phyloP scores from a whole-genome alignment of 1,140 invertebrate species.

The Bombus consobrinus region DNA sequence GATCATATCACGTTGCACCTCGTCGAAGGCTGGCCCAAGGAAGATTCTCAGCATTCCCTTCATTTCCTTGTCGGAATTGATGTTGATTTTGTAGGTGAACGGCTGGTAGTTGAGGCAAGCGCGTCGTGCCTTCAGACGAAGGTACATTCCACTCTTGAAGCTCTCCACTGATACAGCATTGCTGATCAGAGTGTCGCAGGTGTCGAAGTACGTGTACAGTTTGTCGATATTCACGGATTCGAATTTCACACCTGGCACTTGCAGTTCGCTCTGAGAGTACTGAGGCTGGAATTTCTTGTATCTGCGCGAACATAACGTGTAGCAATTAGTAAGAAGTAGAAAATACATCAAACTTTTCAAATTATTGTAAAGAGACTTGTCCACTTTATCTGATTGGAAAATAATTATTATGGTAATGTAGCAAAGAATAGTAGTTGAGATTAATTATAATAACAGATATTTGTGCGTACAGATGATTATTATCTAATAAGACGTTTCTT shows the following conservation, averaged over 20 bases:
- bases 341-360: background rate
- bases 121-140: slow-evolving; percentile 80
- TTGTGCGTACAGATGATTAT: no score
- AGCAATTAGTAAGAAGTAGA: background rate
- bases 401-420: no score
- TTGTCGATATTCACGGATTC: slow-evolving; percentile 86
- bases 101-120: slow-evolving; percentile 86
- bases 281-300: slow-evolving; percentile 76
- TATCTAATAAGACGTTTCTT: no score
- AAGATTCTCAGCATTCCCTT: slow-evolving; percentile 81
- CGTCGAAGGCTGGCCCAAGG: slow-evolving; percentile 79
- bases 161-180: slow-evolving; percentile 80
- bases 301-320: slow-evolving; percentile 44
- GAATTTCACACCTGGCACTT: slow-evolving; percentile 85
- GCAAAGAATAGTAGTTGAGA: no score
- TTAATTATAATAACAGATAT: no score
- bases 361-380: no score
- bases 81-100: slow-evolving; percentile 84
- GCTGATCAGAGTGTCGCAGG: slow-evolving; percentile 77
- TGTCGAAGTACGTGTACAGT: slow-evolving; percentile 83
- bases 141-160: slow-evolving; percentile 71
- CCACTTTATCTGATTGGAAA: no score
- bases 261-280: slow-evolving; percentile 82
- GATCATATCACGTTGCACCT: slow-evolving; percentile 68
- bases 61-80: slow-evolving; percentile 81